These are phyloP conservation scores for Carcinoscorpius rotundicauda DNA, from an alignment of 1,140 invertebrate species.

Conservation along the genomic window DNA sequence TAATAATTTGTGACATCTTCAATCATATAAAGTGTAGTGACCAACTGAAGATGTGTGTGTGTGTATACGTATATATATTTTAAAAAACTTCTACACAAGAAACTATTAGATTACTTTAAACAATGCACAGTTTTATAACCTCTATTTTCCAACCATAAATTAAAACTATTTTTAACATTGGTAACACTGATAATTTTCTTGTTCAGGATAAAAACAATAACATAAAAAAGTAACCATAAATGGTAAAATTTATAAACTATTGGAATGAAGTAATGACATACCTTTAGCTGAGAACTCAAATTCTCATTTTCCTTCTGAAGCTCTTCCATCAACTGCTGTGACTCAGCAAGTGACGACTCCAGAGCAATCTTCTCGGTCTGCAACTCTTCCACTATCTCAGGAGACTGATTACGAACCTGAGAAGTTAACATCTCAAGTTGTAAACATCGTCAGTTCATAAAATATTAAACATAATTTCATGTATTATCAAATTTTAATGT, in stretches of 20 bases:
- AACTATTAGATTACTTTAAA: too few relatives aligned
- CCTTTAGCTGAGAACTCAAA: slow-evolving; percentile 4
- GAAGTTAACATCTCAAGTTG: neutral
- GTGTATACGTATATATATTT: too few relatives aligned
- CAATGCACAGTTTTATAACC: neutral
- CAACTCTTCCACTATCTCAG: slow-evolving; percentile 22
- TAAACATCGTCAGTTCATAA: too few relatives aligned
- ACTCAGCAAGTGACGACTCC: slow-evolving; percentile 2
- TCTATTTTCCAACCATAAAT: neutral
- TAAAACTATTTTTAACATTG: neutral
- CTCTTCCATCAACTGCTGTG: slow-evolving; percentile 1
- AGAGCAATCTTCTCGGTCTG: slow-evolving; percentile 18
- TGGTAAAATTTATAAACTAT: neutral
- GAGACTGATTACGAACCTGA: slow-evolving; percentile 22
- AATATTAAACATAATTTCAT: too few relatives aligned
- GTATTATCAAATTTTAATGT: too few relatives aligned
- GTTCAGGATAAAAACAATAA: neutral
- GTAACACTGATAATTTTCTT: neutral
- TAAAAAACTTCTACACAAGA: too few relatives aligned
- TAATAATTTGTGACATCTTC: too few relatives aligned
- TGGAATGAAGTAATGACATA: neutral
- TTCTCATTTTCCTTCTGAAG: slow-evolving; percentile 6
- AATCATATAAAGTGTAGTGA: too few relatives aligned
- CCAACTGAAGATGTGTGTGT: too few relatives aligned
- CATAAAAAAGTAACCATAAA: neutral